Base-by-base conservation (phyloP, 2,888 invertebrate genomes). In the Sinodicranocentrus sp. region DNA sequence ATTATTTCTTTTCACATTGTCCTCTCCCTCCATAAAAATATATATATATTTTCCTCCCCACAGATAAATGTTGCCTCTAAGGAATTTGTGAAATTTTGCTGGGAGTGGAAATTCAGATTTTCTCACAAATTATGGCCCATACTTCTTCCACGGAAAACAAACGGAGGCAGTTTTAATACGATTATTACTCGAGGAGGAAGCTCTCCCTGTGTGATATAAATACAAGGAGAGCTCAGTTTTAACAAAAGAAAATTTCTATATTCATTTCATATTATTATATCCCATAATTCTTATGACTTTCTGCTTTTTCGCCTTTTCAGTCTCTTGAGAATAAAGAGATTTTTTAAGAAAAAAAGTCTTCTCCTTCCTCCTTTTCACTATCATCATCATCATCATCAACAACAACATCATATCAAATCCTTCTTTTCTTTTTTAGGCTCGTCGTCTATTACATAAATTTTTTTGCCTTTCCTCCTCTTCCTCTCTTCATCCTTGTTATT, bases 131-230 rank as follows among this genome's bases (percentile, higher is more conserved):
- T 71, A 79, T 79, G 71, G 26, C 79, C 25, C 79, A 71, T 79
- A 65, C 63, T 71, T 79, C 52, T 71, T 79, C 54, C n/a, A 48
- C 13, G 19, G 63, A 48, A 79, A 71, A 79, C 63, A 71, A 79
- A 79, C 63, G 65, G 68, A 57, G 71, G 71, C 79, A 71, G 79
- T 71, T 79, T 79, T 79, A 79, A 79, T 79, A 71, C 79, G 71
- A 71, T 79, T 79, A 79, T 79, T 79, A 71, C 70, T 52, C 6
- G n/a, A 52, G 5, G n/a, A 17, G 13, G 52, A n/a, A 52, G 39
- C 39, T 8, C 39, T 39, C 6, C 39, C 8, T 39, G 39, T 39
- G 13, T n/a, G n/a, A 13, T 8, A 13, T 39, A 13, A 39, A 13
- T 39, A 39, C 6, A 6, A 6, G 13, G 39, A 6, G 39, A 13